Conservation (phyloP, 2,888 invertebrate genomes). For the Hedychridium roseum region DNA sequence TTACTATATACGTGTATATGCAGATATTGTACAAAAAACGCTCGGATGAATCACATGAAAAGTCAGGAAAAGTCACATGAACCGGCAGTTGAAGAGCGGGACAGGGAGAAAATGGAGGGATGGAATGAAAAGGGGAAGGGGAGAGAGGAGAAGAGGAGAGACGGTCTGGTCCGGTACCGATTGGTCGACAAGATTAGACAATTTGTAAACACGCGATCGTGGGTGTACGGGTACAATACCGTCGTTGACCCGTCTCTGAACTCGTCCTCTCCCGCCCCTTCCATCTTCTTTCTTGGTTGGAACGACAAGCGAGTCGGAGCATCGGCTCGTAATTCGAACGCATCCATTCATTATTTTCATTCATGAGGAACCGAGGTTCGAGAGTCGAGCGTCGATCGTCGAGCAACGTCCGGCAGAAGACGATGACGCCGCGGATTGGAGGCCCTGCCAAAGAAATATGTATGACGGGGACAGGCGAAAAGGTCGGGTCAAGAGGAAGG, state of each 20-base stretch:
- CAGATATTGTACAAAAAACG: too few species aligned
- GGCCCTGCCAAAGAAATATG: slow-evolving; percentile 37
- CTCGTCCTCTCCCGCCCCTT: slow-evolving; percentile 18
- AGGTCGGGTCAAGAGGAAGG: slow-evolving; percentile 3
- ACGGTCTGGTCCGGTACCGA: slow-evolving; percentile 31
- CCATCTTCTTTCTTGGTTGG: slow-evolving; percentile 1
- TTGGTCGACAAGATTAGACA: slow-evolving; percentile 51
- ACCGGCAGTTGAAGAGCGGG: too few species aligned
- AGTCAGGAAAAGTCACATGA: too few species aligned
- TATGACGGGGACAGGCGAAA: slow-evolving; percentile 4
- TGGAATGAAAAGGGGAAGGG: not conserved
- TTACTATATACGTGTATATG: too few species aligned
- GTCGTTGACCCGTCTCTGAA: slow-evolving; percentile 42
- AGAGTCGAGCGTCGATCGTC: slow-evolving; percentile 33
- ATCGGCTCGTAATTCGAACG: slow-evolving; percentile 42
- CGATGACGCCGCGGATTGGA: slow-evolving; percentile 40
- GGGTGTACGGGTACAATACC: slow-evolving; percentile 46
- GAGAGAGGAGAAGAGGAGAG: not conserved
- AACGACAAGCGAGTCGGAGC: slow-evolving; percentile 5
- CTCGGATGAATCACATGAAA: too few species aligned
- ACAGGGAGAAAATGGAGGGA: too few species aligned
- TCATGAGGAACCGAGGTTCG: too few species aligned
- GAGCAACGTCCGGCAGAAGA: slow-evolving; percentile 26
- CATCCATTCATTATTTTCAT: slow-evolving; percentile 47
- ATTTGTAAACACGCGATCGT: slow-evolving; percentile 56